Base-by-base conservation (phyloP, 2,888 invertebrate species). In the Sinelater perroti region DNA sequence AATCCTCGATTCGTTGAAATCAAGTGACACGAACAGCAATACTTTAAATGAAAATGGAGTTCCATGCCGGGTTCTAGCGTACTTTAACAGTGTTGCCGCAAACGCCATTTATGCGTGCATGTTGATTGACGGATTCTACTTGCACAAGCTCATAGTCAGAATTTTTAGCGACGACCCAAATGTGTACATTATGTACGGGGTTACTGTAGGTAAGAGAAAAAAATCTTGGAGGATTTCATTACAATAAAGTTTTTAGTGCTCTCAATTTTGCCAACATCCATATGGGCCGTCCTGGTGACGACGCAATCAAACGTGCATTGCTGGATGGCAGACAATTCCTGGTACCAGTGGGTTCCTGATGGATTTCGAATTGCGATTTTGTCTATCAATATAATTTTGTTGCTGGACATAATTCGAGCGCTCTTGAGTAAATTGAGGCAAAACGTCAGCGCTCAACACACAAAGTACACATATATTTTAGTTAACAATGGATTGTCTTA, bases 21-120 rank as follows among this genome's bases (percentile, higher is more conserved):
- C 78, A 0, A 55, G 64, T 1, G 77, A 76, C 0, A 78, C 80
- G 5, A 81, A 82, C 0, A 68, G 71, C 6, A 60, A 67, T 28
- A 78, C 80, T 0, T 80, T 87, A 81, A 75, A 78, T 0, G 66
- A 70, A 0, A 83, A 87, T 65, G 75, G 81, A 0, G 67, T 80
- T 0, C 76, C 77, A 6, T 88, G 88, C 64, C 79, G 83, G 36
- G 60, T 82, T 7, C 74, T 87, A 7, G 82, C 85, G 0, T 78
- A 83, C 36, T 75, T 83, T 0, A 85, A 85, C 61, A 81, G 82
- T 33, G 67, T 81, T 0, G 79, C 84, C 0, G 81, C 80, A 2
- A 86, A 85, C 67, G 78, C 79, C 0, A 87, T 88, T 35, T 90
- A 87, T 68, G 82, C 85, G 2, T 87, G 86, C 72, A 89, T 89